Evolutionary conservation across 2,797 vertebrate genomes (phyloP).

Genomic region (Macroramphosus scolopax): DNA sequence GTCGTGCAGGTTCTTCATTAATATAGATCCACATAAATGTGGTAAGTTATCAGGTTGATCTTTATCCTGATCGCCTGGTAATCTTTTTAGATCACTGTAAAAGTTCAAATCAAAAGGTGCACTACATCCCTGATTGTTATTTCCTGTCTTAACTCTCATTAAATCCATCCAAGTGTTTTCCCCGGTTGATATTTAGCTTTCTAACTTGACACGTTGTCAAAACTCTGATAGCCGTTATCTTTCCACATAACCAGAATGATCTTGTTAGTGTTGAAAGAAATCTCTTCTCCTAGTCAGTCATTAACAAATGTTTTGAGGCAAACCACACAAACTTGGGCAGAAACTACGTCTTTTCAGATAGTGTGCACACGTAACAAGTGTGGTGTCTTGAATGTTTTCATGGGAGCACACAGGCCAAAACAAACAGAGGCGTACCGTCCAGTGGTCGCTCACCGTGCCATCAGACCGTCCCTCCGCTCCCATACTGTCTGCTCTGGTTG

Average conservation of each 20-base stretch:
- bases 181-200: background rate
- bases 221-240: slow-evolving; percentile 48
- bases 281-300: slow-evolving; percentile 50
- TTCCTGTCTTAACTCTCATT: no score
- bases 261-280: slow-evolving; percentile 37
- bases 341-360: background rate
- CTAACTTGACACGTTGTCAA: slow-evolving; percentile 11
- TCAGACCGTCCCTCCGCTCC: slow-evolving; percentile 2
- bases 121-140: no score
- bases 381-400: slow-evolving; percentile 16
- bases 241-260: slow-evolving; percentile 41
- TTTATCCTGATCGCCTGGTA: no score
- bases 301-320: slow-evolving; percentile 52
- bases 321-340: slow-evolving; percentile 7
- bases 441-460: background rate
- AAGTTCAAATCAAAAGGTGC: no score
- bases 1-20: no score
- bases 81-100: no score
- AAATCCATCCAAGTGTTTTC: no score
- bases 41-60: no score
- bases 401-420: slow-evolving; percentile 18
- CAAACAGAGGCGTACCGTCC: slow-evolving; percentile 29
- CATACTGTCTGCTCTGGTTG: slow-evolving; percentile 25
- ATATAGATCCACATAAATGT: no score
- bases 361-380: slow-evolving; percentile 20